Conservation (phyloP, 2,888 invertebrate genomes). For the Eubasilissa splendida region DNA sequence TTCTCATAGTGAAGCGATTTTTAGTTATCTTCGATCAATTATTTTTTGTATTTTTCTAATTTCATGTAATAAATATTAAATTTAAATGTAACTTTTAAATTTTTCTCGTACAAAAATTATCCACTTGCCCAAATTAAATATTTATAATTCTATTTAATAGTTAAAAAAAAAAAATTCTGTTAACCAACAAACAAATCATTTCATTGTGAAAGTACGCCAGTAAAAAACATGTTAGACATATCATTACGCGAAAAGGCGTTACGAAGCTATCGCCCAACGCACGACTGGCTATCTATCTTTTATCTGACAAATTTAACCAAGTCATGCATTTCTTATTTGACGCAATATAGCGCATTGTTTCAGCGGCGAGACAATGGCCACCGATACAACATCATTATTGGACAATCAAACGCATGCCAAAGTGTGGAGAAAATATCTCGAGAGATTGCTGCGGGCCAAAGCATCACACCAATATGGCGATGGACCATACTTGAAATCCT, state of each 20-base stretch:
- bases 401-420: slow-evolving; percentile 41
- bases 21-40: too few relatives aligned
- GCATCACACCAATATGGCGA: slow-evolving; percentile 1
- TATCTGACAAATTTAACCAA: slow-evolving; percentile 13
- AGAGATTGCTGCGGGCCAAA: slow-evolving; percentile 6
- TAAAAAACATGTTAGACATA: too few relatives aligned
- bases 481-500: neutral
- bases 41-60: too few relatives aligned
- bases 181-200: too few relatives aligned
- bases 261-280: neutral
- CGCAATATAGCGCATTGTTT: slow-evolving; percentile 25
- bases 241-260: neutral
- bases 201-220: too few relatives aligned
- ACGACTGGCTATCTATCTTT: neutral
- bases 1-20: too few relatives aligned
- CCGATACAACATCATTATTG: slow-evolving; percentile 30
- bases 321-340: slow-evolving; percentile 33
- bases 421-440: neutral
- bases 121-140: too few relatives aligned
- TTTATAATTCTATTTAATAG: too few relatives aligned
- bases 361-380: slow-evolving; percentile 26
- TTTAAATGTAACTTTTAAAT: too few relatives aligned
- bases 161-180: too few relatives aligned
- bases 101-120: too few relatives aligned
- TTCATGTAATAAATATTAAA: too few relatives aligned